Base-by-base conservation (phyloP, 2,113 vertebrate genomes). In the Leiothrix lutea region DNA sequence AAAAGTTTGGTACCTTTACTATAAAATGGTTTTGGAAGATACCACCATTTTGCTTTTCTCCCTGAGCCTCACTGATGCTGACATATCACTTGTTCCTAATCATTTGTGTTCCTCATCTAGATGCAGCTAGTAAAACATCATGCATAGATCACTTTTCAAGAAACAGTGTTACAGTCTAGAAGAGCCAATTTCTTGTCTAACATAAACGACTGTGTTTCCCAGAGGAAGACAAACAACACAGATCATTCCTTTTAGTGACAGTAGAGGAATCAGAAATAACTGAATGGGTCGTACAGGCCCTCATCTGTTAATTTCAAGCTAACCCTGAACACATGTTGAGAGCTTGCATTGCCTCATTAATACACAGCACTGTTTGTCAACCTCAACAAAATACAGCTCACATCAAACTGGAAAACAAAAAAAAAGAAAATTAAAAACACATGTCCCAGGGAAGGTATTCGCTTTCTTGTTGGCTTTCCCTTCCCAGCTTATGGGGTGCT, bases 71-170 rank as follows among this genome's bases (percentile, higher is more conserved):
- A 24, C 11, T 69, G 65, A 17, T 47, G 17, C 21, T 77, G 62
- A 56, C 18, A 36, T 67, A 75, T 5, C 35, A 3, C 12, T 66
- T 66, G 3, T 23, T 62, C 19, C 15, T 80, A 44, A 51, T 18
- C 0, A 0, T 69, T 90, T 1, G 0, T 61, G 54, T 16, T n/a
- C 31, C 33, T 60, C 7, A 82, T 7, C 11, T 5, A 70, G 35
- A 35, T 42, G 33, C 50, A 77, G 19, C 42, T 94, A 78, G 28
- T 61, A 45, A 90, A 88, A 56, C 0, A 1, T 29, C 44, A 67
- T 23, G 7, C 9, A 62, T 26, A 78, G 15, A 42, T 56, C 12
- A 60, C n/a, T 93, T 87, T 23, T 71, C 44, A 91, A 94, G 87
- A 88, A 95, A 84, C 18, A 35, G 6, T 8, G 18, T 62, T 65